Evolutionary conservation across 2,113 vertebrate species (phyloP).

Genomic region (Leuciscus idus): DNA sequence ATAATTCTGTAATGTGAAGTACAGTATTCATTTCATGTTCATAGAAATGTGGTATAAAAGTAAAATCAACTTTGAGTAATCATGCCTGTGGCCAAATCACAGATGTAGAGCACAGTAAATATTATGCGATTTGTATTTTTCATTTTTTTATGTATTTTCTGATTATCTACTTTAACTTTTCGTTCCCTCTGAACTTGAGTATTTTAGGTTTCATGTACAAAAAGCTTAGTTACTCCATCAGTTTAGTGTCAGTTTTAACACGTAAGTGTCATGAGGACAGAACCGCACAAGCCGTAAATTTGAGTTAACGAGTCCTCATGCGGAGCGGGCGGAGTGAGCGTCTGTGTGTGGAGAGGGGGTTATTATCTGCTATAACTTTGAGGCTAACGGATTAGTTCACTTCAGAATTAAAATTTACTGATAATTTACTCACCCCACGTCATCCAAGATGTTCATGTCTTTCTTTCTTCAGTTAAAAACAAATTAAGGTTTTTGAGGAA

Average conservation of each 20-base stretch:
- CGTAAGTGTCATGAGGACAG: background rate
- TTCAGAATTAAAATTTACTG: too few species aligned
- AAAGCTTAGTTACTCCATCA: constrained; percentile 10
- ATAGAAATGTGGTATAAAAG: background rate
- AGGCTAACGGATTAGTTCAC: background rate
- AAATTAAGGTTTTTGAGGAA: too few species aligned
- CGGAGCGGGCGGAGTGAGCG: background rate
- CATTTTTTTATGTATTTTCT: constrained; percentile 13
- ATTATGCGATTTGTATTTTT: background rate
- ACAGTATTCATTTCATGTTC: background rate
- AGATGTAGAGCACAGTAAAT: background rate
- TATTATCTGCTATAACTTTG: background rate
- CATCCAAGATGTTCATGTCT: too few species aligned
- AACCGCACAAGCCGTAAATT: background rate
- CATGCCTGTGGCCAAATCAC: background rate
- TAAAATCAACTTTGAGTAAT: background rate
- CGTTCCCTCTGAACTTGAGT: background rate
- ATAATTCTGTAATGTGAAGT: background rate
- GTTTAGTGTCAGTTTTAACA: constrained; percentile 20
- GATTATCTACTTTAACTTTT: background rate
- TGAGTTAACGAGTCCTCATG: background rate
- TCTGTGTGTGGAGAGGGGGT: background rate
- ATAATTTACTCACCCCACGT: too few species aligned
- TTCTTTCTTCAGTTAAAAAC: too few species aligned
- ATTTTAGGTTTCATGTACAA: background rate